Evolutionary conservation across 1,140 invertebrate genomes (phyloP).

Genomic region (Dinoponera quadriceps): DNA sequence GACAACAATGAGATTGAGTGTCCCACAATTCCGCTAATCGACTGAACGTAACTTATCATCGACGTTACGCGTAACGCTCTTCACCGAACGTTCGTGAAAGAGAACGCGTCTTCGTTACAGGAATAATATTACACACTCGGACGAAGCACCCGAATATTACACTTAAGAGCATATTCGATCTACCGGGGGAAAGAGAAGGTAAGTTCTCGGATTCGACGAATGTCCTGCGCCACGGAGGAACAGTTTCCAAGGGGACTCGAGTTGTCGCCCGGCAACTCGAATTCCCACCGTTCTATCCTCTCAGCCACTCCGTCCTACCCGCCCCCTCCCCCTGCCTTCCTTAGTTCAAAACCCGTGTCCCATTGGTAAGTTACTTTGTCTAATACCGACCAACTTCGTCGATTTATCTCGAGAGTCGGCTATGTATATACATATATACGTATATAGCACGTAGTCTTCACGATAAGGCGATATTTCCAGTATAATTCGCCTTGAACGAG

Average conservation of each 20-base stretch:
- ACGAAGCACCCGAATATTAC: neutral
- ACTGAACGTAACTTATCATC: too few species aligned
- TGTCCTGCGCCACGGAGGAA: conserved; percentile 60
- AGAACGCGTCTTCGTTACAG: neutral
- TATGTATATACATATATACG: conserved; percentile 8
- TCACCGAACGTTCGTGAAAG: neutral
- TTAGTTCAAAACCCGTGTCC: conserved; percentile 62
- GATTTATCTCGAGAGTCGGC: conserved; percentile 66
- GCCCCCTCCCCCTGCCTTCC: too few species aligned
- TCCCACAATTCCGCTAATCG: too few species aligned
- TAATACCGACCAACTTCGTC: conserved; percentile 67
- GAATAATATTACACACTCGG: conserved; percentile 15
- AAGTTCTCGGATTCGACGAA: conserved; percentile 56
- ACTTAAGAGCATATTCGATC: conserved; percentile 57
- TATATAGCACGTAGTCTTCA: conserved; percentile 21
- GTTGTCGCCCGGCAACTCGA: conserved; percentile 64
- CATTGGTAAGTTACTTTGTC: conserved; percentile 68
- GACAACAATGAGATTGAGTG: too few species aligned
- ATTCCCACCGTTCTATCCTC: conserved; percentile 50
- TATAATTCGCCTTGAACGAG: conserved; percentile 13
- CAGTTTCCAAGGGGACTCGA: conserved; percentile 69
- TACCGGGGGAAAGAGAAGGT: neutral
- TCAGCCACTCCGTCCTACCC: conserved; percentile 29
- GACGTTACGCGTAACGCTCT: too few species aligned
- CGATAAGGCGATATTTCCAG: conserved; percentile 44